Conservation (phyloP, 2,113 vertebrate genomes). For the Peromyscus polionotus region DNA sequence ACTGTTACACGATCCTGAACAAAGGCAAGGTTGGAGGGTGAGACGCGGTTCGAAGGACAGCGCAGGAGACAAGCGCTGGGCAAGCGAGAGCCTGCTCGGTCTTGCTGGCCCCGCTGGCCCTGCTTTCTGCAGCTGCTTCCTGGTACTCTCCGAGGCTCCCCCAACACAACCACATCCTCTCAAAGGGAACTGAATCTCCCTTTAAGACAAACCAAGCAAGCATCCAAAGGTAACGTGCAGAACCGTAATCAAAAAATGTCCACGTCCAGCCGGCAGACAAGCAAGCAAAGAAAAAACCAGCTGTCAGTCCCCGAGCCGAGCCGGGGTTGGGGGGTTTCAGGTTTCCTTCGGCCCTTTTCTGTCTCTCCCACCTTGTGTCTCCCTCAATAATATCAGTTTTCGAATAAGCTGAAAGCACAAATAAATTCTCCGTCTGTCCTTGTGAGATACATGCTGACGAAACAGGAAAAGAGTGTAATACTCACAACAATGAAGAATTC, state of each 20-base stretch:
- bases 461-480: slow-evolving; percentile 68
- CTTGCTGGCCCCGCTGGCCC: slow-evolving; percentile 34
- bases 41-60: slow-evolving; percentile 19
- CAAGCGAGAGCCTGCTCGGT: slow-evolving; percentile 39
- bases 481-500: slow-evolving; percentile 84
- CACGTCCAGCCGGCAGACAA: slow-evolving; percentile 68
- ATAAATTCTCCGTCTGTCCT: slow-evolving; percentile 81
- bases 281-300: slow-evolving; percentile 78
- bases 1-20: slow-evolving; percentile 44
- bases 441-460: slow-evolving; percentile 76
- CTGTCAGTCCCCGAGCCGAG: slow-evolving; percentile 74
- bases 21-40: slow-evolving; percentile 78
- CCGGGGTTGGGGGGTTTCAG: slow-evolving; percentile 73
- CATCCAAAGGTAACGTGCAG: slow-evolving; percentile 83
- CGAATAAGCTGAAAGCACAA: slow-evolving; percentile 74
- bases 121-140: slow-evolving; percentile 52
- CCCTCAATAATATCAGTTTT: slow-evolving; percentile 75
- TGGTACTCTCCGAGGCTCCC: slow-evolving; percentile 15
- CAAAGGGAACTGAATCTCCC: slow-evolving; percentile 60
- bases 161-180: slow-evolving; percentile 43
- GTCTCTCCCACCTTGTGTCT: slow-evolving; percentile 47
- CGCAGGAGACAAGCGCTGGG: slow-evolving; percentile 11
- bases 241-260: slow-evolving; percentile 84
- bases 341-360: slow-evolving; percentile 50
- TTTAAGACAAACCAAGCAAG: slow-evolving; percentile 75